phyloP scores from a whole-genome alignment of 2,888 invertebrate genomes.

The Therioaphis trifolii region DNA sequence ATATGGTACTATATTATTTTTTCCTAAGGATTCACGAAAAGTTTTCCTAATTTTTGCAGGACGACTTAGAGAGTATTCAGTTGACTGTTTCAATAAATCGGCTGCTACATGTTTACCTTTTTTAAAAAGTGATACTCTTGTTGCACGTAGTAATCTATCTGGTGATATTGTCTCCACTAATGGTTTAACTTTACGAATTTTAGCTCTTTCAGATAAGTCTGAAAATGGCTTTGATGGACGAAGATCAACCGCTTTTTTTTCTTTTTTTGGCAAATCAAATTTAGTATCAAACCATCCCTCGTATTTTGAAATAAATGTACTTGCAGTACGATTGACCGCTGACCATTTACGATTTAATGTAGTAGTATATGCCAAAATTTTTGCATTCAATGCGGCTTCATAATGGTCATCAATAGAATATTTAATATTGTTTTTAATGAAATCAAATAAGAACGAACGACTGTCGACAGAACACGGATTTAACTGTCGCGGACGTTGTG shows the following conservation, averaged over 20 bases:
- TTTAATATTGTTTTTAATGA: slow-evolving; percentile 24
- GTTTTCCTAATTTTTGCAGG: slow-evolving; percentile 38
- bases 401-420: slow-evolving; percentile 6
- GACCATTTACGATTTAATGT: slow-evolving; percentile 24
- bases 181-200: slow-evolving; percentile 12
- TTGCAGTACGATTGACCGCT: slow-evolving; percentile 18
- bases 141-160: slow-evolving; percentile 11
- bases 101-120: slow-evolving; percentile 28
- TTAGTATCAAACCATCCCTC: no score
- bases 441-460: slow-evolving; percentile 12
- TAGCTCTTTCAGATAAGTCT: no score
- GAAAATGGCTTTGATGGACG: slow-evolving; percentile 12
- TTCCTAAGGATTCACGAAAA: slow-evolving; percentile 1
- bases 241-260: no score
- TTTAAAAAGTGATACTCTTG: slow-evolving; percentile 34
- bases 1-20: slow-evolving; percentile 11
- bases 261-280: no score
- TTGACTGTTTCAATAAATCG: slow-evolving; percentile 21
- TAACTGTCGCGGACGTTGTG: slow-evolving; percentile 1
- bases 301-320: no score
- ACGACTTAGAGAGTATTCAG: slow-evolving; percentile 14
- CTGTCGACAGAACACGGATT: background rate
- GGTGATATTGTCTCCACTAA: slow-evolving; percentile 12
- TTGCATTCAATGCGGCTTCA: slow-evolving; percentile 13
- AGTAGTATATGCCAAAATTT: slow-evolving; percentile 11